Evolutionary conservation across 2,113 vertebrate genomes (phyloP).

Genomic region (Nibea coibor): DNA sequence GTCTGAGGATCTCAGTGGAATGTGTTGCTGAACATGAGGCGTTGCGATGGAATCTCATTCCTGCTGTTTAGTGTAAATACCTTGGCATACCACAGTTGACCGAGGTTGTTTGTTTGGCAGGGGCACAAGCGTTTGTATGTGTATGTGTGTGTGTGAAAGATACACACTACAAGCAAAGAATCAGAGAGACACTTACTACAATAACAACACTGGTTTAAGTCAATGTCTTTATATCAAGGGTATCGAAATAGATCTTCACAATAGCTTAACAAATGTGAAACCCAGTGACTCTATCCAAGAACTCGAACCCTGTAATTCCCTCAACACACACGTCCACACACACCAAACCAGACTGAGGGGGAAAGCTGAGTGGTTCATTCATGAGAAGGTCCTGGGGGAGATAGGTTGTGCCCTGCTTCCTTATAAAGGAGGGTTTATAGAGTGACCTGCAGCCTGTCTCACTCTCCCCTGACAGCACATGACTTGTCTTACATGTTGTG

Average conservation of each 20-base stretch:
- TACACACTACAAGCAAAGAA: slow-evolving; percentile 6
- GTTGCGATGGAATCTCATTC: slow-evolving; percentile 61
- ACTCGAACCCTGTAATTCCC: slow-evolving; percentile 24
- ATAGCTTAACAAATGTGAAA: slow-evolving; percentile 26
- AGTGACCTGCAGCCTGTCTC: slow-evolving; percentile 63
- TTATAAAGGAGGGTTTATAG: slow-evolving; percentile 79
- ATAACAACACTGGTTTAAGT: background rate
- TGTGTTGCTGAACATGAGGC: slow-evolving; percentile 59
- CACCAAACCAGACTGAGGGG: slow-evolving; percentile 43
- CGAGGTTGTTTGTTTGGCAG: slow-evolving; percentile 64
- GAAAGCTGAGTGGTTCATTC: slow-evolving; percentile 76
- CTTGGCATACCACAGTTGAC: slow-evolving; percentile 63
- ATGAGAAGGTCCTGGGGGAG: slow-evolving; percentile 73
- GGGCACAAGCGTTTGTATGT: slow-evolving; percentile 24
- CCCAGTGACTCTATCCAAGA: slow-evolving; percentile 22
- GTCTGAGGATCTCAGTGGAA: slow-evolving; percentile 50
- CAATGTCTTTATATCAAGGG: slow-evolving; percentile 4
- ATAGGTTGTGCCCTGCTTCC: slow-evolving; percentile 66
- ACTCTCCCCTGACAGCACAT: slow-evolving; percentile 51
- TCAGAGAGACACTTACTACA: background rate
- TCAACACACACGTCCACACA: slow-evolving; percentile 41
- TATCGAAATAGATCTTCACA: background rate
- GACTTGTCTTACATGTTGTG: slow-evolving; percentile 46
- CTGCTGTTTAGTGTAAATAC: slow-evolving; percentile 68
- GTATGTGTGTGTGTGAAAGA: background rate